Conservation (phyloP, 2,797 vertebrate species). For the Myotis vivesi region DNA sequence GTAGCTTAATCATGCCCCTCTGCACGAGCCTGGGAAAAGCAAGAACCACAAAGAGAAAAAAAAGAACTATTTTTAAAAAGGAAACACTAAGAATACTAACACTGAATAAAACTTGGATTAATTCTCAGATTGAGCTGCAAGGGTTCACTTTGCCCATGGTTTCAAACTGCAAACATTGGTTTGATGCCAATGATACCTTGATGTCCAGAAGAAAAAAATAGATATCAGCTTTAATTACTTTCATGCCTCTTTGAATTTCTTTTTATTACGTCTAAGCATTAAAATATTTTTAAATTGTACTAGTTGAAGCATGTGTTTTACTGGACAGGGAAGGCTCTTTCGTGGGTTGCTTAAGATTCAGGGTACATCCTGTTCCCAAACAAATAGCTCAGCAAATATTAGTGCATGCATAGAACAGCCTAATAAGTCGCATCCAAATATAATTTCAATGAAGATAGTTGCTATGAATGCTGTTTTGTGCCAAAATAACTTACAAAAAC, state of each 20-base stretch:
- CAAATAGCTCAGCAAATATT: slow-evolving; percentile 46
- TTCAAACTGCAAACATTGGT: not conserved
- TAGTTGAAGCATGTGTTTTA: not conserved
- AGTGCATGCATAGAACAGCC: not conserved
- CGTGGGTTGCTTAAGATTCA: not conserved
- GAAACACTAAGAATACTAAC: slow-evolving; percentile 35
- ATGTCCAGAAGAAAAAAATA: not conserved
- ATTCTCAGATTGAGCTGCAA: not conserved
- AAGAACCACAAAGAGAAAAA: slow-evolving; percentile 37
- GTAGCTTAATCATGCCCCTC: not conserved
- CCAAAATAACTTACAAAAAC: slow-evolving; percentile 51
- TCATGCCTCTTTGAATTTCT: not conserved
- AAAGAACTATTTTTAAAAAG: slow-evolving; percentile 61
- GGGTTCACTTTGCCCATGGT: not conserved
- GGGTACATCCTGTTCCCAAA: slow-evolving; percentile 25
- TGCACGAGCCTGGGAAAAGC: slow-evolving; percentile 38
- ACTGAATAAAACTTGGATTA: slow-evolving; percentile 43
- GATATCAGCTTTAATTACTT: not conserved
- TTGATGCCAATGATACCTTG: not conserved
- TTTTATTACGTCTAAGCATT: slow-evolving; percentile 37
- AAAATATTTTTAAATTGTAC: not conserved
- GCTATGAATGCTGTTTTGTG: slow-evolving; percentile 4
- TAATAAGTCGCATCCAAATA: slow-evolving; percentile 42
- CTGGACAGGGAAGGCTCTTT: not conserved
- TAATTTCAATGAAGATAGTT: slow-evolving; percentile 13